Percentiles rank a stretch among this genome's conserved stretches.
These are phyloP conservation scores for Lanius ludovicianus DNA, from an alignment of 2,113 vertebrate species.

Conservation along the genomic window DNA sequence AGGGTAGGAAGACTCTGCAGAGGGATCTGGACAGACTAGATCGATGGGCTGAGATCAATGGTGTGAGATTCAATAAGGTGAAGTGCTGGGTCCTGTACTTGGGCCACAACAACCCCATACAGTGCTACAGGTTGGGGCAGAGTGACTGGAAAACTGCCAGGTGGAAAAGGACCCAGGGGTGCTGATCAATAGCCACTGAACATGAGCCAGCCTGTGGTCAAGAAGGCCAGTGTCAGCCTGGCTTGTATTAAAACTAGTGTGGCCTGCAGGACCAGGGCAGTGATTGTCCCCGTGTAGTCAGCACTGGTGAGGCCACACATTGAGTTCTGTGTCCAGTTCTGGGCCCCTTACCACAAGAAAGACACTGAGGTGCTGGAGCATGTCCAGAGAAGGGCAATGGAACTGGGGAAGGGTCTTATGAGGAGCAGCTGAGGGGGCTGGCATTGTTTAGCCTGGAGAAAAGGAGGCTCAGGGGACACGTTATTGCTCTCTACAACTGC, in stretches of 20 bases:
- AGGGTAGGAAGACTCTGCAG: neutral
- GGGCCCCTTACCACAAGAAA: neutral
- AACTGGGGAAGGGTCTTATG: neutral
- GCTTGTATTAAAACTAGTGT: neutral
- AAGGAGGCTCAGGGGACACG: neutral
- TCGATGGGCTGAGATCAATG: neutral
- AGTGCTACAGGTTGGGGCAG: neutral
- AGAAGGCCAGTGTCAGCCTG: neutral
- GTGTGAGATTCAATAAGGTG: neutral
- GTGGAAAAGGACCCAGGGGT: neutral
- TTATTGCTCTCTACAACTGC: neutral
- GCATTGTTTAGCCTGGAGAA: neutral
- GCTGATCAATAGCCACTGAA: neutral
- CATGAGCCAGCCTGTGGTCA: accelerated
- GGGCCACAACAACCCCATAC: neutral
- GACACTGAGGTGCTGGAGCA: accelerated
- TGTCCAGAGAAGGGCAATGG: neutral
- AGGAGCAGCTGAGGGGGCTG: neutral
- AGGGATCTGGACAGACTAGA: neutral
- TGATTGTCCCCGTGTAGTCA: neutral
- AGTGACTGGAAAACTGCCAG: neutral
- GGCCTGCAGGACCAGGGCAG: neutral
- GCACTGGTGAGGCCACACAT: neutral
- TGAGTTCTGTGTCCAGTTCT: neutral
- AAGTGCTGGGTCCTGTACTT: neutral